Evolutionary conservation across 2,888 invertebrate species (phyloP).

Genomic region (Brachynemurus nebulosus): DNA sequence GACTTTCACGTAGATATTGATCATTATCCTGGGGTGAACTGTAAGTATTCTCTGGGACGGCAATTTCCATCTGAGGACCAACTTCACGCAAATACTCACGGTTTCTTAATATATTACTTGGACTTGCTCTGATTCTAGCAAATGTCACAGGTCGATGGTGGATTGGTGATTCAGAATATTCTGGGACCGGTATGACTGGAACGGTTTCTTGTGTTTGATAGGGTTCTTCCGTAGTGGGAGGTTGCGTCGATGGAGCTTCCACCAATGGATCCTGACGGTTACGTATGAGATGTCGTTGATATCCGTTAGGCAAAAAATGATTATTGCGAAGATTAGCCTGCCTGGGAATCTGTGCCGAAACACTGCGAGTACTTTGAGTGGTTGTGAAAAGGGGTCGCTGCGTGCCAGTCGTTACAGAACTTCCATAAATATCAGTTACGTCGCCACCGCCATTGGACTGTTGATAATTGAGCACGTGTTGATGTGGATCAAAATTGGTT

Average conservation of each 20-base stretch:
- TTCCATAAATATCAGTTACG: conserved; percentile 53
- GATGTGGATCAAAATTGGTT: conserved; percentile 32
- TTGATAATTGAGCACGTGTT: conserved; percentile 40
- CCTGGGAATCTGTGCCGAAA: conserved; percentile 33
- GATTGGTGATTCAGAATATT: conserved; percentile 28
- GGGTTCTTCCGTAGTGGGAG: conserved; percentile 34
- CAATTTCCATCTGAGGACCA: conserved; percentile 6
- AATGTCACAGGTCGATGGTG: conserved; percentile 29
- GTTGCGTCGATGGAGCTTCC: conserved; percentile 34
- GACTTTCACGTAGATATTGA: conserved; percentile 22
- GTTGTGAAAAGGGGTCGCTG: conserved; percentile 55
- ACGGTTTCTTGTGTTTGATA: conserved; percentile 39
- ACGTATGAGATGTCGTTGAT: conserved; percentile 2
- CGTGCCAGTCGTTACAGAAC: conserved; percentile 46
- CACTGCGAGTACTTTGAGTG: conserved; percentile 39
- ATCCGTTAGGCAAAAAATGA: conserved; percentile 6
- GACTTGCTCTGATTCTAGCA: conserved; percentile 24
- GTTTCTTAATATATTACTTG: conserved; percentile 21
- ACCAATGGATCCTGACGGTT: background rate
- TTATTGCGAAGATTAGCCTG: background rate
- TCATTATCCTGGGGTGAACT: conserved; percentile 15
- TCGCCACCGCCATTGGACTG: conserved; percentile 51
- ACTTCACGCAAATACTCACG: conserved; percentile 8
- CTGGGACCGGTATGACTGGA: conserved; percentile 40
- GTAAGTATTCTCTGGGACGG: conserved; percentile 10